Percentiles rank a stretch among this genome's conserved stretches.
phyloP scores from a whole-genome alignment of 2,113 vertebrate genomes.

The Phaethon lepturus region DNA sequence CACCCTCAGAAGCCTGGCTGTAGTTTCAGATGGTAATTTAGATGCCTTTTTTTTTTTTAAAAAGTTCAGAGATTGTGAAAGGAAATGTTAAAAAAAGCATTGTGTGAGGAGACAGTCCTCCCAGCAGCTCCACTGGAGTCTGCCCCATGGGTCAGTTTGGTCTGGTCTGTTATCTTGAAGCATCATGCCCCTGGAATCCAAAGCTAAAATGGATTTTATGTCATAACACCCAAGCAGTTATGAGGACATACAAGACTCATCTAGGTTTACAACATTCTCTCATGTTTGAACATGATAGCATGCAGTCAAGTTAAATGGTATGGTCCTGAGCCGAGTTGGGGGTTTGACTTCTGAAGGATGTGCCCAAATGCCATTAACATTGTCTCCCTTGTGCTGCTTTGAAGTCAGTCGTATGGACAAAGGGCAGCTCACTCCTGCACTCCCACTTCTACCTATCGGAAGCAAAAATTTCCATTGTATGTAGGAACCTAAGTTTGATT shows the following conservation, averaged over 20 bases:
- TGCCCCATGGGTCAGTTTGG: not conserved
- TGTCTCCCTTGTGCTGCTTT: not conserved
- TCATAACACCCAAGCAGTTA: not conserved
- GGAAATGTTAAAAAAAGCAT: not conserved
- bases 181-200: not conserved
- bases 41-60: not conserved
- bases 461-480: not conserved
- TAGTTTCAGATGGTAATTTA: not conserved
- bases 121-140: not conserved
- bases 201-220: conserved; percentile 10
- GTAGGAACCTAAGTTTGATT: not conserved
- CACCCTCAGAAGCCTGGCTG: not conserved
- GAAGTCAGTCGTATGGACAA: not conserved
- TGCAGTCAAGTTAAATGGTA: not conserved
- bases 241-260: not conserved
- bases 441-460: not conserved
- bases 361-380: not conserved
- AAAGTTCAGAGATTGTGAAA: not conserved
- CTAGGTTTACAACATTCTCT: conserved; percentile 7
- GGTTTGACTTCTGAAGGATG: not conserved
- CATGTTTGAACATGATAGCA: not conserved
- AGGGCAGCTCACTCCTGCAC: not conserved
- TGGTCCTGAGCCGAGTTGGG: not conserved
- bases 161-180: not conserved
- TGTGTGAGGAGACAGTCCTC: not conserved